Percentiles rank a stretch among this genome's conserved stretches.
These are phyloP conservation scores for Rhagonycha lutea DNA, from an alignment of 2,888 invertebrate species.

Conservation along the genomic window DNA sequence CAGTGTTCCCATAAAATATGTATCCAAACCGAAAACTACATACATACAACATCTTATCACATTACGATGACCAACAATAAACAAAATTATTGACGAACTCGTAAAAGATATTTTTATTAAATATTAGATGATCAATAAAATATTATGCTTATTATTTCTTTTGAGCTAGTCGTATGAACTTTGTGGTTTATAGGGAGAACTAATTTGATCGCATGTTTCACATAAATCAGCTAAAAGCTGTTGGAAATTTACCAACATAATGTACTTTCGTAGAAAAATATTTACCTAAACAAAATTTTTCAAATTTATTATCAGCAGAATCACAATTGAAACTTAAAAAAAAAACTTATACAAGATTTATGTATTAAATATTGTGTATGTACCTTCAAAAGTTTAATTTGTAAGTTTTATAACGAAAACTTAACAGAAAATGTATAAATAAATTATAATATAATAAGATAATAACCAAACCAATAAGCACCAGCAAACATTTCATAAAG, in stretches of 20 bases:
- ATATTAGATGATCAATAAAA: not conserved
- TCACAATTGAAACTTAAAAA: not conserved
- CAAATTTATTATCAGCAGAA: not conserved
- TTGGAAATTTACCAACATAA: too few relatives aligned
- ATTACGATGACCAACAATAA: not conserved
- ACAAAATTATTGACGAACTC: not conserved
- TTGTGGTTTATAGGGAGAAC: not conserved
- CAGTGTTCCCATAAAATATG: conserved; percentile 22
- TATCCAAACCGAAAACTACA: conserved; percentile 18
- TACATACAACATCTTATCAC: conserved; percentile 11
- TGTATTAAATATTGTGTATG: too few relatives aligned
- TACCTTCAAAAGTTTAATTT: too few relatives aligned
- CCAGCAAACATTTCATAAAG: not conserved
- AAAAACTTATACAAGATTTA: too few relatives aligned
- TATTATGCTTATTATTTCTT: not conserved
- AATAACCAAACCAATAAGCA: not conserved
- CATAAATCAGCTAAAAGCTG: too few relatives aligned
- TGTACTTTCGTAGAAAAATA: not conserved
- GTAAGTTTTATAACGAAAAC: too few relatives aligned
- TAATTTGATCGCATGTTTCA: too few relatives aligned
- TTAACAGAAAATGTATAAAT: too few relatives aligned
- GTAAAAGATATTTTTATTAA: not conserved
- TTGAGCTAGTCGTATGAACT: not conserved
- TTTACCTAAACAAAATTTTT: not conserved
- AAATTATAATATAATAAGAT: too few relatives aligned